Conservation (phyloP, 2,113 vertebrate genomes). For the Hippocampus abdominalis region DNA sequence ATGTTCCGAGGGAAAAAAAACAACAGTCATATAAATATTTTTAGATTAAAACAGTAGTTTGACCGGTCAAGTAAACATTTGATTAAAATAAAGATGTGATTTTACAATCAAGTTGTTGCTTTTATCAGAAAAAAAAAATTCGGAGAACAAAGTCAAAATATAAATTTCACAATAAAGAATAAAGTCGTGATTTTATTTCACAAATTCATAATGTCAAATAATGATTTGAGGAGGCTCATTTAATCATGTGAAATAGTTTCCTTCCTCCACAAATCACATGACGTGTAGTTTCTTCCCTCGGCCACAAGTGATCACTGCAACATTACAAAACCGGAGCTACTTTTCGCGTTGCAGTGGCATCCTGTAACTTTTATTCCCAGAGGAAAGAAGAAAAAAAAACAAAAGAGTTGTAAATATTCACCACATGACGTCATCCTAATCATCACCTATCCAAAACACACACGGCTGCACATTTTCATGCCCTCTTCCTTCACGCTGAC, state of each 20-base stretch:
- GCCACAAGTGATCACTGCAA: slow-evolving; percentile 58
- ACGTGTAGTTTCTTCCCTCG: slow-evolving; percentile 13
- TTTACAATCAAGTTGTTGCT: not conserved
- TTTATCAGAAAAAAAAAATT: too few species aligned
- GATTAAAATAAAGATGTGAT: not conserved
- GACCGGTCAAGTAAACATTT: too few species aligned
- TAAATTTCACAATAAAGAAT: too few species aligned
- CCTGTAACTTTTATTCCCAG: not conserved
- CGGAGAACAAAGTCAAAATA: too few species aligned
- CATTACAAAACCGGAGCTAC: slow-evolving; percentile 6
- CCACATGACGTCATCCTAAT: not conserved
- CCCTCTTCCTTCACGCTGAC: slow-evolving; percentile 26
- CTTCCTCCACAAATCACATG: not conserved
- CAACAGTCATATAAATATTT: too few species aligned
- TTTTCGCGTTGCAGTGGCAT: not conserved
- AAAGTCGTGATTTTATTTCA: too few species aligned
- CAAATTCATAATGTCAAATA: not conserved
- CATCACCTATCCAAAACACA: not conserved
- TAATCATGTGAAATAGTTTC: not conserved
- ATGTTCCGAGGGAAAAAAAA: too few species aligned
- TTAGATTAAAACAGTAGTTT: too few species aligned
- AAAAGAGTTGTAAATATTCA: not conserved
- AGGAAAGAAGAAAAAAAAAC: too few species aligned
- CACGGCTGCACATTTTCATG: slow-evolving; percentile 15
- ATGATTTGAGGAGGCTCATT: not conserved